phyloP scores from a whole-genome alignment of 2,888 invertebrate species.

The Shargacucullia verbasci region DNA sequence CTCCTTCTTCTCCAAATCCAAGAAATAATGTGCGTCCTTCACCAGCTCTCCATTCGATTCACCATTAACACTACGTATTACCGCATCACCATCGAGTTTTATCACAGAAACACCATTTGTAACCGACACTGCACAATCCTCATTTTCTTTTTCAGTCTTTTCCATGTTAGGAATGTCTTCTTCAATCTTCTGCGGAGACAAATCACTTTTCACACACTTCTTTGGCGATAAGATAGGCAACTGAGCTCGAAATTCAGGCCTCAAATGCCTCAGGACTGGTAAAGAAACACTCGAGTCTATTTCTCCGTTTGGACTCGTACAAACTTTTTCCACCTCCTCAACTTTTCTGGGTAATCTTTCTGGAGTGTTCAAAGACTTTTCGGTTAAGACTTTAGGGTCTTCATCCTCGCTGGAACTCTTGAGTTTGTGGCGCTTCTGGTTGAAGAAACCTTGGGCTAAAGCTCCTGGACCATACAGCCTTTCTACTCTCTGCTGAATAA shows the following conservation, averaged over 20 bases:
- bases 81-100: constrained; percentile 70
- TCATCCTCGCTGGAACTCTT: constrained; percentile 81
- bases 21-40: constrained; percentile 94
- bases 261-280: constrained; percentile 94
- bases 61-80: constrained; percentile 66
- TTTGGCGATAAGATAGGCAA: constrained; percentile 92
- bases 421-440: constrained; percentile 89
- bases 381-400: constrained; percentile 77
- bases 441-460: constrained; percentile 95
- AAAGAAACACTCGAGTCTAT: constrained; percentile 79
- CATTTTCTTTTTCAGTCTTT: constrained; percentile 71
- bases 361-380: constrained; percentile 79
- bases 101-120: constrained; percentile 73
- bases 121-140: constrained; percentile 71
- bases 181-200: constrained; percentile 75
- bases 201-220: constrained; percentile 75
- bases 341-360: constrained; percentile 76
- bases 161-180: constrained; percentile 71
- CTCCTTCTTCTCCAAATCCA: constrained; percentile 93
- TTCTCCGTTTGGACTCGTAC: constrained; percentile 74
- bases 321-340: constrained; percentile 66
- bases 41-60: constrained; percentile 74
- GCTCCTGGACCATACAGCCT: constrained; percentile 96
- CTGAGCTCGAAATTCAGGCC: constrained; percentile 96
- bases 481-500: constrained; percentile 96